Evolutionary conservation across 2,888 invertebrate genomes (phyloP), one percentile per base, ranked within the genome.

Genomic region (Nycteola revayana): DNA sequence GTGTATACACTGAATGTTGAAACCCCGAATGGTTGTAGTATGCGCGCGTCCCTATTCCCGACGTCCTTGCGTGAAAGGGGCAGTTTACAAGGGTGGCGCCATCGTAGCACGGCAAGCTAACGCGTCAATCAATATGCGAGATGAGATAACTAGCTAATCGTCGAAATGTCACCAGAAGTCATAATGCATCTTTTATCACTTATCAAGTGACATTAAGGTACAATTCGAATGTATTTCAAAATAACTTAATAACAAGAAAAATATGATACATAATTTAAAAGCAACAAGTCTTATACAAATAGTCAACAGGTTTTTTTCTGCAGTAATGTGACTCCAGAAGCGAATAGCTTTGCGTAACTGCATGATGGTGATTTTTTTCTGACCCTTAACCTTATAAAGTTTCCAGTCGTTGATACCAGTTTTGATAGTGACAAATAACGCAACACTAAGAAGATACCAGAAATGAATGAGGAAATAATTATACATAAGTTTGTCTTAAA

Each of bases 71-170:
- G 72, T 80, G 65, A 73, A 80, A 78, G 84, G 87, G 88, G 84
- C 75, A 79, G 82, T 60, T 76, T 73, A 56, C 67, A 70, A 73
- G 88, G 87, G 85, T 85, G 86, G 82, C 80, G 79, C 78, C 75
- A 72, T 79, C 62, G 80, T 67, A 74, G 70, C 73, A 67, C 74
- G 73, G 72, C 75, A 79, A 77, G 75, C 75, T 75, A 71, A 74
- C 71, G 75, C 79, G 79, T 86, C 86, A 87, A 88, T 88, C 87
- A 88, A 88, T 88, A 88, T 83, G 75, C 76, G 75, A 78, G 84
- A 87, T 79, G 78, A 76, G 72, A 67, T 69, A 68, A 60, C 63
- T 47, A 52, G 68, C 60, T 76, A 77, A 80, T 79, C 61, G 65
- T 49, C 49, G 34, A 59, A 60, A 41, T 56, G 42, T 53, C 50